Conservation (phyloP, 2,888 invertebrate genomes). For the Diarsia mendica region DNA sequence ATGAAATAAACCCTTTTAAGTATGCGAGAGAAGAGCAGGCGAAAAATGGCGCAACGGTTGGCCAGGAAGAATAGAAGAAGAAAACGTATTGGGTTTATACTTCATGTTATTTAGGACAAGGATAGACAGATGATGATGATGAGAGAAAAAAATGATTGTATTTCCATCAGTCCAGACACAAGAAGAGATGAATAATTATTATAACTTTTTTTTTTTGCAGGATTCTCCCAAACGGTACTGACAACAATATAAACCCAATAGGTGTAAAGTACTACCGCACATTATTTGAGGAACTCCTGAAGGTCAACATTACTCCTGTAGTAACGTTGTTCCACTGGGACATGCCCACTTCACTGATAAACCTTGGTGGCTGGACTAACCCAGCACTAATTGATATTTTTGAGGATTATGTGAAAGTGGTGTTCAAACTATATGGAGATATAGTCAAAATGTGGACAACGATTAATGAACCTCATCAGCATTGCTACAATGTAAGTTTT, state of each 20-base stretch:
- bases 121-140: not conserved
- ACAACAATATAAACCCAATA: conserved; percentile 91
- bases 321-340: conserved; percentile 93
- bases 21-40: no score
- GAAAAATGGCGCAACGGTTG: not conserved
- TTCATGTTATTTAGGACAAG: no score
- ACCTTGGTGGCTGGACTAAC: conserved; percentile 89
- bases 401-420: conserved; percentile 88
- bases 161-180: no score
- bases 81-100: no score
- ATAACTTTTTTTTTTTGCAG: conserved; percentile 74
- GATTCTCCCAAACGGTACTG: conserved; percentile 92
- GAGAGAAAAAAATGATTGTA: not conserved
- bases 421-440: conserved; percentile 91
- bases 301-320: conserved; percentile 92
- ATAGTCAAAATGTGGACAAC: conserved; percentile 93
- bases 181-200: no score
- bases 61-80: not conserved
- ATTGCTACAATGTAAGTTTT: conserved; percentile 83
- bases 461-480: conserved; percentile 93
- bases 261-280: conserved; percentile 94
- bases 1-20: not conserved
- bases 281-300: conserved; percentile 92
- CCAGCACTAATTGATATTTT: conserved; percentile 88
- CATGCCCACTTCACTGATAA: conserved; percentile 87